These are phyloP conservation scores for Brachionus manjavacas DNA, from an alignment of 1,140 invertebrate genomes.

Conservation along the genomic window DNA sequence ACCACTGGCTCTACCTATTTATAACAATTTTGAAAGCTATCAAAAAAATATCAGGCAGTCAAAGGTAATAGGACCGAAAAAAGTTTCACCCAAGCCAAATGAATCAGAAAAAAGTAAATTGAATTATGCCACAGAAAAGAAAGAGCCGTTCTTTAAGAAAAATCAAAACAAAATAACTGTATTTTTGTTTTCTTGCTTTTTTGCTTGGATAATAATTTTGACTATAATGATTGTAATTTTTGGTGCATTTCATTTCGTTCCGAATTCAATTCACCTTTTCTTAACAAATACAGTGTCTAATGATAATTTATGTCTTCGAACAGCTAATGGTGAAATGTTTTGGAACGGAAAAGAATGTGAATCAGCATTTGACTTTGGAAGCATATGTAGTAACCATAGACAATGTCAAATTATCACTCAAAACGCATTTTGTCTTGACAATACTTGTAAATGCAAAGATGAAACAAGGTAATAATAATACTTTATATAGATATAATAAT, in stretches of 20 bases:
- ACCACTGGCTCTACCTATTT: background rate
- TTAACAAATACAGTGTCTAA: background rate
- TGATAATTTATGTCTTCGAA: background rate
- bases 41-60: background rate
- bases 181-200: background rate
- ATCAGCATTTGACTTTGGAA: background rate
- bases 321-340: background rate
- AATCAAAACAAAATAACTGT: background rate
- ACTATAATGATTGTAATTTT: background rate
- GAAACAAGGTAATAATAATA: too few species aligned
- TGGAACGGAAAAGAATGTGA: background rate
- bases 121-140: background rate
- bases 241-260: background rate
- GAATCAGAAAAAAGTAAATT: background rate
- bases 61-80: background rate
- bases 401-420: background rate
- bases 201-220: background rate
- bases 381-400: background rate
- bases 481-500: too few species aligned
- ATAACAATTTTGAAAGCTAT: background rate
- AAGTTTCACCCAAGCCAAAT: background rate
- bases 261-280: background rate
- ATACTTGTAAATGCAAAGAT: background rate
- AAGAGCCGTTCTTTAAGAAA: background rate
- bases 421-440: background rate